These are phyloP conservation scores for Nyctibius grandis DNA, from an alignment of 2,797 vertebrate genomes.

Conservation along the genomic window DNA sequence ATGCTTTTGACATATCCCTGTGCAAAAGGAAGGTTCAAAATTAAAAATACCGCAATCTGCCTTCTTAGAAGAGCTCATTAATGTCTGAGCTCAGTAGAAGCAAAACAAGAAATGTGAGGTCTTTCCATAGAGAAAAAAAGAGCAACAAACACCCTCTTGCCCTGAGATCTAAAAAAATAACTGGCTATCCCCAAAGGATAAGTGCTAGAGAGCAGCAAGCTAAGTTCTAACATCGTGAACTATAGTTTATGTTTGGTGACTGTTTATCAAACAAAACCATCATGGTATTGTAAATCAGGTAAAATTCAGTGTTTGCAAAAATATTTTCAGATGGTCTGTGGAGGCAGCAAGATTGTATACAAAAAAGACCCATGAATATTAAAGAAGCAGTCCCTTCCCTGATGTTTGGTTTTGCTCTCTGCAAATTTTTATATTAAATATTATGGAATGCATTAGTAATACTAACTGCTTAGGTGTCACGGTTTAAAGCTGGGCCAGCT, in stretches of 20 bases:
- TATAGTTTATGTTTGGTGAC: neutral
- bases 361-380: neutral
- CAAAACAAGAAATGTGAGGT: neutral
- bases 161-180: neutral
- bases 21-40: neutral
- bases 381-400: neutral
- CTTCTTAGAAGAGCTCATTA: neutral
- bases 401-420: neutral
- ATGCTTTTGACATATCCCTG: rapidly evolving
- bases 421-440: neutral
- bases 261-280: neutral
- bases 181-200: neutral
- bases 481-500: too few species aligned
- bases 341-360: neutral
- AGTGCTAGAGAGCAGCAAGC: neutral
- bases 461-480: neutral
- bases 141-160: neutral
- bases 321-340: neutral
- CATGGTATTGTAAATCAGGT: neutral
- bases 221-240: neutral
- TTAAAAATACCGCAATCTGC: neutral
- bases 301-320: neutral
- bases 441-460: neutral
- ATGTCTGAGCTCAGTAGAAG: neutral
- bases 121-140: neutral